These are phyloP conservation scores for Oscheius sp. DNA, from an alignment of 2,888 invertebrate genomes.

Conservation along the genomic window DNA sequence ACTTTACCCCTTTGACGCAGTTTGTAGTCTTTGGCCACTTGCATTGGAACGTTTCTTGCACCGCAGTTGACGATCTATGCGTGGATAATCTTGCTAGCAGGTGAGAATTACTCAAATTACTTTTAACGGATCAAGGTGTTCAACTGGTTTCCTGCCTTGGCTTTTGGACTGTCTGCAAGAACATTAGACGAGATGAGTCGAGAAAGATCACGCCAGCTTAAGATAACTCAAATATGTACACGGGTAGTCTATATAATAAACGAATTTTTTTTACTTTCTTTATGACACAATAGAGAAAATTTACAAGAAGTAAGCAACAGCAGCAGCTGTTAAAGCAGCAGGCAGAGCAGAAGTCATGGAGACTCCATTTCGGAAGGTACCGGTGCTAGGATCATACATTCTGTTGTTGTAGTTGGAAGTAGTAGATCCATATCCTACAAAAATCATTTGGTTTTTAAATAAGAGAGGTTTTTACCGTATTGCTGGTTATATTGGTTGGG, in stretches of 20 bases:
- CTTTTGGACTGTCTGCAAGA: constrained; percentile 12
- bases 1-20: not conserved
- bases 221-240: not conserved
- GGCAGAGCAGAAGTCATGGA: constrained; percentile 22
- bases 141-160: constrained; percentile 1
- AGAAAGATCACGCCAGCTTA: constrained; percentile 6
- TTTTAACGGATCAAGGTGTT: not conserved
- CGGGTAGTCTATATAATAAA: not conserved
- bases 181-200: constrained; percentile 7
- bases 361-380: constrained; percentile 19
- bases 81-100: constrained; percentile 21
- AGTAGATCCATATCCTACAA: constrained; percentile 14
- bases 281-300: constrained; percentile 18
- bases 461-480: constrained; percentile 11
- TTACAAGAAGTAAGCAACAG: constrained; percentile 24
- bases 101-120: not conserved
- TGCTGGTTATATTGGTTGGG: constrained; percentile 18
- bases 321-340: constrained; percentile 4
- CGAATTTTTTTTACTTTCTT: not conserved
- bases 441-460: not conserved
- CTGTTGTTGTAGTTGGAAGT: constrained; percentile 20
- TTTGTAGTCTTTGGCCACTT: constrained; percentile 30
- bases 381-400: constrained; percentile 19
- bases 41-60: constrained; percentile 22
- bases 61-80: constrained; percentile 10